phyloP scores from a whole-genome alignment of 2,888 invertebrate species.

The Pachliopta kotzebuea region DNA sequence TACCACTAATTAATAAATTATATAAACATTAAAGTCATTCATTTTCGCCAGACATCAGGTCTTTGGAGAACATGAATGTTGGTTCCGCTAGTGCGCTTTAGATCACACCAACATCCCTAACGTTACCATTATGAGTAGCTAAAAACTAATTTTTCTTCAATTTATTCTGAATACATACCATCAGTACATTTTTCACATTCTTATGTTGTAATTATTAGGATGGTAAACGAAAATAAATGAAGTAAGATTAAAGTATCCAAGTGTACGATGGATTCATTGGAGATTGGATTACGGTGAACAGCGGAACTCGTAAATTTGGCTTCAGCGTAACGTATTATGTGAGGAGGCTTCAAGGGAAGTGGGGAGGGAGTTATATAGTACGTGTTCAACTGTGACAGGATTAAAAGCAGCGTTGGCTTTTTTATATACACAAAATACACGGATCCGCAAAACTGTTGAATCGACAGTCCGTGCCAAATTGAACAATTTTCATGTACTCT shows the following conservation, averaged over 20 bases:
- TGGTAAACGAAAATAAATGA: conserved; percentile 14
- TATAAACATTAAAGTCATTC: too few relatives aligned
- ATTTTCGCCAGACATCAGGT: too few relatives aligned
- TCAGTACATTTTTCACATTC: background rate
- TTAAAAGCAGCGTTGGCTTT: background rate
- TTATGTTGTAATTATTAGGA: background rate
- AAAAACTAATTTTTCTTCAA: too few relatives aligned
- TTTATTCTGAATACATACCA: too few relatives aligned
- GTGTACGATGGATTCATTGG: conserved; percentile 13
- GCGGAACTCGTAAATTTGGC: conserved; percentile 21
- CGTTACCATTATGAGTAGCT: too few relatives aligned
- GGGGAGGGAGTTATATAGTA: conserved; percentile 12
- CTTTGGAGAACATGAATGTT: too few relatives aligned
- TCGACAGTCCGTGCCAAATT: too few relatives aligned
- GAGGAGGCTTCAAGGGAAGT: conserved; percentile 1
- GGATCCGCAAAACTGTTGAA: too few relatives aligned
- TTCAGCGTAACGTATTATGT: conserved; percentile 19
- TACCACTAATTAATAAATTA: too few relatives aligned
- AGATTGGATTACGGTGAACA: conserved; percentile 25
- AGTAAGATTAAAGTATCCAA: conserved; percentile 15
- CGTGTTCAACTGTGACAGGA: conserved; percentile 1
- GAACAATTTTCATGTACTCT: too few relatives aligned
- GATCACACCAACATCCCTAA: too few relatives aligned
- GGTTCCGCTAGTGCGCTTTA: too few relatives aligned
- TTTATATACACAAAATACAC: background rate